Base-by-base conservation (phyloP, 2,797 vertebrate genomes). In the Sebastes kiyomatsui region DNA sequence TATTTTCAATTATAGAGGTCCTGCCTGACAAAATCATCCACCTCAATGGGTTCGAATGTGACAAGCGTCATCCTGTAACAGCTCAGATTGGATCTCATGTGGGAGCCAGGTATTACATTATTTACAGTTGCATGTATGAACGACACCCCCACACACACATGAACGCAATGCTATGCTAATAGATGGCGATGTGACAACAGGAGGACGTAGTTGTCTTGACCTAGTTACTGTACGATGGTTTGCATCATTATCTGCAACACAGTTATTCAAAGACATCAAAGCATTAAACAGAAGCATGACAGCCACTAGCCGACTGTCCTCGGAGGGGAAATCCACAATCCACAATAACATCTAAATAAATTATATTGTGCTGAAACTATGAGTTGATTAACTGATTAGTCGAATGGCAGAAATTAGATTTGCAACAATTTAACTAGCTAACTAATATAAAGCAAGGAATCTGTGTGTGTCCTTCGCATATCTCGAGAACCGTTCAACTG, bases 1-100 rank as follows among this genome's bases (percentile, higher is more conserved):
- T 85, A 90, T 86, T 85, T 85, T 88, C 72, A 89, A 85, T 91
- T 87, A 90, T 49, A 75, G 77, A 85, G 78, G 60, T 72, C 86
- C 71, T 60, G 56, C 22, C 58, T 83, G 81, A 83, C 76, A 82
- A 83, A 89, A 85, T 75, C 81, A 61, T 74, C 61, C 66, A 28
- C 72, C 49, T 79, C 58, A 68, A 5, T 66, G 61, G 38, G 13
- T 59, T 82, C 54, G 61, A 70, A 81, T 52, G 27, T 55, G 72
- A 79, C 27, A 69, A 75, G 68, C 6, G 6, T 67, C 56, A 23
- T 46, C 46, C 65, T 68, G 42, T 42, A 58, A 62, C 27, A 68
- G 46, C 46, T 82, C 20, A 46, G 16, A n/a, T 20, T 46, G 64
- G 71, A 70, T 64, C 38, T 64, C 20, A 76, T 18, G 35, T 23